Base-by-base conservation (phyloP, 2,888 invertebrate genomes). In the Arrhopalites spinosus region DNA sequence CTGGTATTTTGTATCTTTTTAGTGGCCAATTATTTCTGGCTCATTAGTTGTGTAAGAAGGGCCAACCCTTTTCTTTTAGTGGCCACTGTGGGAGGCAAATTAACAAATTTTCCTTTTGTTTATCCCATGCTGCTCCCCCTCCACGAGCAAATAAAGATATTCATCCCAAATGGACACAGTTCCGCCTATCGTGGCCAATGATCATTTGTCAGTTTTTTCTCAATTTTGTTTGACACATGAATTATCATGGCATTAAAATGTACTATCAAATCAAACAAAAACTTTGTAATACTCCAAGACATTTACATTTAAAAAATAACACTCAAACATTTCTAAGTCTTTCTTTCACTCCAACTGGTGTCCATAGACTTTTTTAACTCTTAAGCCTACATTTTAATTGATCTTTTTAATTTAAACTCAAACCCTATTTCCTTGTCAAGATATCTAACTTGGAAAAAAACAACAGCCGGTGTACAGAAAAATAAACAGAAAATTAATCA, bases 11-110 rank as follows among this genome's bases (percentile, higher is more conserved):
- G n/a, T n/a, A 47, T 47, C 20, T 63, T 73, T 56, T 73, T 73
- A 67, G 63, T 63, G 43, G 11, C 63, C 47, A 53, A 73, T 73
- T 73, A 66, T 73, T 73, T 73, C 73, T 56, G 67, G 23, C 73
- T 73, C 73, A 73, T 73, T 73, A 66, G 25, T 7, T 29, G 23
- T n/a, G 53, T 73, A 67, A 73, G 47, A 63, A 25, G 59, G 56
- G 61, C 47, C 56, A 64, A 61, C 73, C 67, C 64, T 53, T 73
- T 50, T 47, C 50, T 63, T 73, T 72, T 29, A 43, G n/a, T 11
- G n/a, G 47, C 45, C 43, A 25, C 73, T 20, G 50, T 73, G 73
- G 73, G 73, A 66, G 73, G 73, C 67, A 73, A 73, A 73, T 73
- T 64, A 73, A 66, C 53, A 73, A 73, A 67, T 73, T 72, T 47